Evolutionary conservation across 2,113 vertebrate genomes (phyloP).

Genomic region (Orthonyx spaldingii): DNA sequence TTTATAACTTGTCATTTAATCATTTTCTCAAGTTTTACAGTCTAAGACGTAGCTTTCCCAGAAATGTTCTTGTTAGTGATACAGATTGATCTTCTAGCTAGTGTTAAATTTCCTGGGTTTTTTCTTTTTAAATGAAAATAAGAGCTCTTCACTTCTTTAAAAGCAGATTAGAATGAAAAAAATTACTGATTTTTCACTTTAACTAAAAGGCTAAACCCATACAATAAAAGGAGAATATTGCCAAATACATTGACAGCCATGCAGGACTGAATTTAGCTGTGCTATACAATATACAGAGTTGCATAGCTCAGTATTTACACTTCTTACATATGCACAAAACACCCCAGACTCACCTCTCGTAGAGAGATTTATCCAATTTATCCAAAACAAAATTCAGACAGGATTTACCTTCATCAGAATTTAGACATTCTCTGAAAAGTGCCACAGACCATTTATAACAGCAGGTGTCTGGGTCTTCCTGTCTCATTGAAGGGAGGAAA

Average conservation of each 20-base stretch:
- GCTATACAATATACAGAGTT: neutral
- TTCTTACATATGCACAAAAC: neutral
- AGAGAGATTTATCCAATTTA: neutral
- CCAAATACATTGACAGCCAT: neutral
- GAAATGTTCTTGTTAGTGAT: neutral
- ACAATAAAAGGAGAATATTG: neutral
- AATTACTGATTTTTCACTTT: neutral
- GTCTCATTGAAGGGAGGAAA: neutral
- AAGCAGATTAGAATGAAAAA: neutral
- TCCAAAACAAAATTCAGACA: neutral
- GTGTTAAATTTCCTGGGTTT: neutral
- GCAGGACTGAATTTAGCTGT: neutral
- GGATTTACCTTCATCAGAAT: neutral
- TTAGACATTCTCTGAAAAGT: neutral
- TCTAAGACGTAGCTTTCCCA: neutral
- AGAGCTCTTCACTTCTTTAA: neutral
- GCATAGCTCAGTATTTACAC: neutral
- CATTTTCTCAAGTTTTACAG: neutral
- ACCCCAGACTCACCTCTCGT: neutral
- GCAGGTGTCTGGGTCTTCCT: neutral
- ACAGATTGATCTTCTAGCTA: neutral
- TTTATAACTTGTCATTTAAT: neutral
- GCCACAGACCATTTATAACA: neutral
- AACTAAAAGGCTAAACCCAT: neutral
- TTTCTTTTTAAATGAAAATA: neutral